These are phyloP conservation scores for Campaea margaritaria DNA, from an alignment of 2,888 invertebrate genomes.

Conservation along the genomic window DNA sequence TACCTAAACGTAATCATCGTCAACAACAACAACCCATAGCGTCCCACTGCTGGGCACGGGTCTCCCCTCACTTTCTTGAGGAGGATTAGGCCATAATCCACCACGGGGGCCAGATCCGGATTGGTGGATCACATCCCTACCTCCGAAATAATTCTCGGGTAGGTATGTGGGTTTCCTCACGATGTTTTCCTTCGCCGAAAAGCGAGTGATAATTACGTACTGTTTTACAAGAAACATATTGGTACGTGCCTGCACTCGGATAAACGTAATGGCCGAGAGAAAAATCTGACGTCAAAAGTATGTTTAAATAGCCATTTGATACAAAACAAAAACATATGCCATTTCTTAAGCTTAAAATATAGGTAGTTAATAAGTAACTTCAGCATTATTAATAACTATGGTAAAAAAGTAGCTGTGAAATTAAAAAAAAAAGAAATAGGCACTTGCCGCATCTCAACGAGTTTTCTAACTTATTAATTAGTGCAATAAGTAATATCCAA, in stretches of 20 bases:
- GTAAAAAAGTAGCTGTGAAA: conserved; percentile 11
- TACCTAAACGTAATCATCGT: background rate
- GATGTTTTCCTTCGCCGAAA: too few species aligned
- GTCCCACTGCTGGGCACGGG: too few species aligned
- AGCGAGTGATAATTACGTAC: too few species aligned
- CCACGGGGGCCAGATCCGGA: too few species aligned
- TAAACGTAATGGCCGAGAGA: background rate
- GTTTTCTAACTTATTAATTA: conserved; percentile 22
- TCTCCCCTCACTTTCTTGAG: too few species aligned
- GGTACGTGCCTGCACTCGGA: too few species aligned
- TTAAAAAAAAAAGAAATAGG: conserved; percentile 3
- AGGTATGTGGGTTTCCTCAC: too few species aligned
- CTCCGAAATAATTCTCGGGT: too few species aligned
- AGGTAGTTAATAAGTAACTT: conserved; percentile 14
- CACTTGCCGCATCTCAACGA: conserved; percentile 22
- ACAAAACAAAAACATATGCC: conserved; percentile 12
- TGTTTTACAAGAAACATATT: too few species aligned
- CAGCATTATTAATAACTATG: conserved; percentile 4
- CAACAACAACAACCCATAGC: too few species aligned
- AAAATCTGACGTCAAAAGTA: background rate
- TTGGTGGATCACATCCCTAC: too few species aligned
- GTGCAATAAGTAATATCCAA: conserved; percentile 60
- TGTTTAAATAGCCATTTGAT: background rate
- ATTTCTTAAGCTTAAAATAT: conserved; percentile 17
- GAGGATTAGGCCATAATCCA: too few species aligned